Evolutionary conservation across 2,797 vertebrate genomes (phyloP), one percentile per base, ranked within the genome.

Genomic region (Selene dorsalis): DNA sequence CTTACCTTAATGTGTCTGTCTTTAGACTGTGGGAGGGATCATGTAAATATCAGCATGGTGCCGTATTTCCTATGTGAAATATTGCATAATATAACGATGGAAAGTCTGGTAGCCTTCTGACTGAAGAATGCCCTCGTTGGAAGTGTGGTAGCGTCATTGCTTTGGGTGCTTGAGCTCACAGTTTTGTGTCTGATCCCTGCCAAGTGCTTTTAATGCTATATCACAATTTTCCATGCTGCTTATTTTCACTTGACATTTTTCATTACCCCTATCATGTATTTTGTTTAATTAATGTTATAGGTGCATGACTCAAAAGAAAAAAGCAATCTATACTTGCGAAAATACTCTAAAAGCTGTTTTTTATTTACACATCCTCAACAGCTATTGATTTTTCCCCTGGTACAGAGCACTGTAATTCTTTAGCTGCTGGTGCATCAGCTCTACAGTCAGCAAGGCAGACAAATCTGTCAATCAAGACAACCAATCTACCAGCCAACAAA

Each of bases 331-430:
- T 74, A 65, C 17, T 48, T 67, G 48, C 68, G 48, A 62, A 84
- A 86, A 79, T 22, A 75, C 52, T 50, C 18, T 50, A 47, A 81
- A 77, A 77, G 72, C 70, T 69, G n/a, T 2, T 50, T 84, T 87
- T 82, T 84, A 77, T 80, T 81, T 75, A 84, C 67, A 81, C 48
- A 12, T 84, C 60, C 22, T 80, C 71, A 79, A 50, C 71, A 47
- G 68, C 28, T 76, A 88, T 89, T 77, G 87, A 82, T 88, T 89
- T 86, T 79, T 79, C 75, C 75, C 56, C 47, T 52, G 48, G 57
- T 84, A 72, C 67, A 69, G 38, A 73, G 39, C 48, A 69, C 64
- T 74, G 69, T 80, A 64, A 77, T 81, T 82, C 77, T 79, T 79
- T 56, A 59, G 57, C 79, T 79, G 57, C 72, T 69, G 80, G 43